Evolutionary conservation across 2,797 vertebrate genomes (phyloP).

Genomic region (Prunella strophiata): DNA sequence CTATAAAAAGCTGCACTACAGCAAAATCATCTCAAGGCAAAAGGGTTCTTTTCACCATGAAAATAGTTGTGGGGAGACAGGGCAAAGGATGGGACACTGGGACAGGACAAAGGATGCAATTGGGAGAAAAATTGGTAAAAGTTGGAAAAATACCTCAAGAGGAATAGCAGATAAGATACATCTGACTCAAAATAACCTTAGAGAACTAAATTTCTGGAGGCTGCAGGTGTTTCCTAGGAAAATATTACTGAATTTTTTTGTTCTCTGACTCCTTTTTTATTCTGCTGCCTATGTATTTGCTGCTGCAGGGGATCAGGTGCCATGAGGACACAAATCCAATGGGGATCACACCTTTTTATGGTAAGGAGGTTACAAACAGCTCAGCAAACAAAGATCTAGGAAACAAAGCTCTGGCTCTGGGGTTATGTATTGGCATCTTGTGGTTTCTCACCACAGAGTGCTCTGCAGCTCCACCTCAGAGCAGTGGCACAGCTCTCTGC

Average conservation of each 20-base stretch:
- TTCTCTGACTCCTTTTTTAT: not conserved
- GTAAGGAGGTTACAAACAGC: not conserved
- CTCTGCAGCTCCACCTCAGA: not conserved
- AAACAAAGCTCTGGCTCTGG: not conserved
- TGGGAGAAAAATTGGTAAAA: not conserved
- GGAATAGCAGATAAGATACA: not conserved
- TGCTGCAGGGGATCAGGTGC: not conserved
- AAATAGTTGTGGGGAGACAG: not conserved
- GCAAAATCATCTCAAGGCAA: not conserved
- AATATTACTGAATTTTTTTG: not conserved
- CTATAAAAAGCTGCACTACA: not conserved
- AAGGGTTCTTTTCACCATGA: not conserved
- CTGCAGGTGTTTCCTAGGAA: not conserved
- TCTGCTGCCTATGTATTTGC: not conserved
- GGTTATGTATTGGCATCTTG: accelerated
- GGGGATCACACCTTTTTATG: not conserved
- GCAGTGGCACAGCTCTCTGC: not conserved
- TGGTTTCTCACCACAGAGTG: not conserved
- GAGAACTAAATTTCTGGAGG: not conserved
- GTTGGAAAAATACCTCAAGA: not conserved
- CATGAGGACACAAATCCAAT: not conserved
- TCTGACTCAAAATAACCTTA: not conserved
- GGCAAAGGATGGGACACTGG: not conserved
- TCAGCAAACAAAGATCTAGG: not conserved
- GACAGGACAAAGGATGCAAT: not conserved